Evolutionary conservation across 1,140 invertebrate genomes (phyloP).

Genomic region (Brachionus calyciflorus): DNA sequence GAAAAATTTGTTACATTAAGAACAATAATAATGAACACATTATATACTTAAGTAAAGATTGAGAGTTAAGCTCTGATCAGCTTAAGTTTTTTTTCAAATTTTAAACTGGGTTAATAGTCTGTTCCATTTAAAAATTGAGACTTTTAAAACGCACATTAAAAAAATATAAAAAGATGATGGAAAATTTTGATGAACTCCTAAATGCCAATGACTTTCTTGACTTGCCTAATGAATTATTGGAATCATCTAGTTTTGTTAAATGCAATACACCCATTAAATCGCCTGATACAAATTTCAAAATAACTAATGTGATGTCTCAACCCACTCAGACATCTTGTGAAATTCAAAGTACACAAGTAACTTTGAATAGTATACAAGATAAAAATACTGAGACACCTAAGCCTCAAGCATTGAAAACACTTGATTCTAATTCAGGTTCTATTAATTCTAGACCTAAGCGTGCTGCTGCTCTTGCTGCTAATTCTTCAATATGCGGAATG

Average conservation of each 20-base stretch:
- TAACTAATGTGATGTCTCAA: background rate
- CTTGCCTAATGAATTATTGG: conserved; percentile 1
- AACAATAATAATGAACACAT: too few relatives aligned
- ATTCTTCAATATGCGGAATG: background rate
- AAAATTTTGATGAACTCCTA: conserved; percentile 18
- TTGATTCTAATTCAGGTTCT: background rate
- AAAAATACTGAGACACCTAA: background rate
- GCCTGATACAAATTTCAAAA: background rate
- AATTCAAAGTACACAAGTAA: background rate
- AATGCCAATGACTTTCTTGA: background rate
- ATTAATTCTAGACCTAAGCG: background rate
- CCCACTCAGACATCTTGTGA: background rate
- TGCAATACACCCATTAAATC: background rate
- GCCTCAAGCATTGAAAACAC: background rate
- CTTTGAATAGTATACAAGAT: background rate
- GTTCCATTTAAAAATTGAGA: too few relatives aligned
- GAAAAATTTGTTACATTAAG: too few relatives aligned
- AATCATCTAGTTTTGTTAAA: background rate
- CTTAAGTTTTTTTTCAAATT: too few relatives aligned
- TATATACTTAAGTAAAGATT: too few relatives aligned
- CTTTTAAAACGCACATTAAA: too few relatives aligned
- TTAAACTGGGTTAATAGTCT: too few relatives aligned
- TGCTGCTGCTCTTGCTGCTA: conserved; percentile 19
- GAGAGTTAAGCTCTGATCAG: too few relatives aligned
- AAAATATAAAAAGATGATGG: background rate